Evolutionary conservation across 2,113 vertebrate species (phyloP).

Genomic region (Gracilinanus agilis): DNA sequence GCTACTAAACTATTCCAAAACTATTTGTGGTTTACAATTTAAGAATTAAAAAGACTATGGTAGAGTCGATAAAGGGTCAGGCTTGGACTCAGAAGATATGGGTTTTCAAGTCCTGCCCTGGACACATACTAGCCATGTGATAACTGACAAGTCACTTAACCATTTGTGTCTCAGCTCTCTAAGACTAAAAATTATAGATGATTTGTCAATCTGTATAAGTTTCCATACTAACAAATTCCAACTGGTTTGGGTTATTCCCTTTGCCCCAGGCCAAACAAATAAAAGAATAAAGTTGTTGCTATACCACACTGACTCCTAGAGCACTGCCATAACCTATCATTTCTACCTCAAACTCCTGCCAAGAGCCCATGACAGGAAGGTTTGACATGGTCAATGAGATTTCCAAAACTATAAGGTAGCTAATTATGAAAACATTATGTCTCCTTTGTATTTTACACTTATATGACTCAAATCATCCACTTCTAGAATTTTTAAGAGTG

Average conservation of each 20-base stretch:
- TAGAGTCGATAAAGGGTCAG: not conserved
- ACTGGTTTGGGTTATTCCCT: not conserved
- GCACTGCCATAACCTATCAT: not conserved
- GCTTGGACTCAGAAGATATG: not conserved
- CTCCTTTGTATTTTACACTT: constrained; percentile 41
- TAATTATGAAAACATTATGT: constrained; percentile 50
- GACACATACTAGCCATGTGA: not conserved
- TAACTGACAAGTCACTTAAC: not conserved
- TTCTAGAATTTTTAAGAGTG: constrained; percentile 54
- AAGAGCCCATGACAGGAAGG: not conserved
- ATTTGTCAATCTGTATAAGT: not conserved
- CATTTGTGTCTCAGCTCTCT: no score
- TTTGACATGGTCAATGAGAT: constrained; percentile 36
- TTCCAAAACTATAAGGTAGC: constrained; percentile 29
- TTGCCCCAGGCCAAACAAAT: not conserved
- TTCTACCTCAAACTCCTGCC: not conserved
- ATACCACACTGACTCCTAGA: not conserved
- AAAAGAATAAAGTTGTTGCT: not conserved
- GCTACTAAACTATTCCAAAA: not conserved
- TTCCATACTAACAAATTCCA: not conserved
- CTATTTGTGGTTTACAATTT: not conserved
- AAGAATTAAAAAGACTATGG: not conserved
- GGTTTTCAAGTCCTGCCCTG: not conserved
- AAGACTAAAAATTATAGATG: not conserved
- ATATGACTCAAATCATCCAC: constrained; percentile 22